Evolutionary conservation across 2,797 vertebrate species (phyloP).

Genomic region (Chaenodraco wilsoni): DNA sequence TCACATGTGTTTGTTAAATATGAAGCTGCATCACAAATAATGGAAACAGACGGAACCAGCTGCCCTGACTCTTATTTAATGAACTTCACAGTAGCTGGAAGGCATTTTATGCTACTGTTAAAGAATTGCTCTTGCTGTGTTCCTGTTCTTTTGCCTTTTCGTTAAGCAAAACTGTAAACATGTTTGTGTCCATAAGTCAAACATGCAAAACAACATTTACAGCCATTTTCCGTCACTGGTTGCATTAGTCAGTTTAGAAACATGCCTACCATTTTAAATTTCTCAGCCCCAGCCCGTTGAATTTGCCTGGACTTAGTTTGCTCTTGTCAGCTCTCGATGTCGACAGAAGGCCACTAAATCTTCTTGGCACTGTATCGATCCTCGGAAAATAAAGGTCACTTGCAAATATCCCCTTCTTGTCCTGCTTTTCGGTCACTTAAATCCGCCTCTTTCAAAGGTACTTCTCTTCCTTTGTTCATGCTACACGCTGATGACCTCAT

Average conservation of each 20-base stretch:
- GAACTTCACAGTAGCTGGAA: background rate
- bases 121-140: background rate
- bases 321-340: conserved; percentile 36
- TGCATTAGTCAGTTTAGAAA: conserved; percentile 3
- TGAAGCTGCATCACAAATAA: background rate
- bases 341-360: conserved; percentile 61
- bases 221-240: background rate
- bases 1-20: background rate
- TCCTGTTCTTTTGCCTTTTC: background rate
- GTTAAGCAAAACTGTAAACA: background rate
- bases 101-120: background rate
- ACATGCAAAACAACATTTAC: background rate
- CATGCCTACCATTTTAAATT: conserved; percentile 1
- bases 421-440: conserved; percentile 45
- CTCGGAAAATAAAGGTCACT: conserved; percentile 66
- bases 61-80: background rate
- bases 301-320: conserved; percentile 20
- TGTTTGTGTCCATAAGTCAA: conserved; percentile 4
- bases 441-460: conserved; percentile 40
- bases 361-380: conserved; percentile 65
- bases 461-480: conserved; percentile 37
- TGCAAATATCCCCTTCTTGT: conserved; percentile 48
- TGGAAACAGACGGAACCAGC: background rate
- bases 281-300: background rate
- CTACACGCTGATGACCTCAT: conserved; percentile 8